Conservation (phyloP, 2,888 invertebrate species). For the Nephrotoma appendiculata region DNA sequence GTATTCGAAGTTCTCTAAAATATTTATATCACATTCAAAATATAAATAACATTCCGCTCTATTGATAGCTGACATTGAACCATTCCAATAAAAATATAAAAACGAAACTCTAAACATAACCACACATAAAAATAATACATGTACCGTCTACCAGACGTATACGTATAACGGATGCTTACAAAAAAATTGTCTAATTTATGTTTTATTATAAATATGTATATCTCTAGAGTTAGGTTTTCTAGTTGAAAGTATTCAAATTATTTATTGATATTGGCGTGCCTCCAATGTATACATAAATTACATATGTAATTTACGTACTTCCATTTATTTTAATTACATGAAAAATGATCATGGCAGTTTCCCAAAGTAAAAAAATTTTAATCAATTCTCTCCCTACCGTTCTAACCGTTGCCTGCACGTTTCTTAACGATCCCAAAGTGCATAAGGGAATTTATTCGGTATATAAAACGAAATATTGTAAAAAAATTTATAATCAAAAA, state of each 20-base stretch:
- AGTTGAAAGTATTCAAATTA: background rate
- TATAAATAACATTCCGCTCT: background rate
- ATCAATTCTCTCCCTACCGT: background rate
- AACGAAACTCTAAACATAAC: background rate
- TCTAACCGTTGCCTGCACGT: background rate
- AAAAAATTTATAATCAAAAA: background rate
- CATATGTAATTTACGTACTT: background rate
- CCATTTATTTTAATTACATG: background rate
- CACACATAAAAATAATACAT: background rate
- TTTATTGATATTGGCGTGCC: background rate
- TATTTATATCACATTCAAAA: background rate
- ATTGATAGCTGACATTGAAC: background rate
- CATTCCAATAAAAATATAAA: background rate
- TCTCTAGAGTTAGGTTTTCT: background rate
- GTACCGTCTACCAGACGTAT: background rate
- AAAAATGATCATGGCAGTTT: background rate
- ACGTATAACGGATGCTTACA: background rate
- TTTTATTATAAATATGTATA: background rate
- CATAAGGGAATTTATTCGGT: background rate
- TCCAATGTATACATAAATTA: background rate
- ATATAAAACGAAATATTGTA: background rate
- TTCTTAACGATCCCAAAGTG: background rate
- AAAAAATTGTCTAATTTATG: background rate
- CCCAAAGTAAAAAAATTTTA: background rate
- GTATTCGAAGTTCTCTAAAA: background rate